These are phyloP conservation scores for Vanacampus margaritifer DNA, from an alignment of 2,113 vertebrate species.

Conservation along the genomic window DNA sequence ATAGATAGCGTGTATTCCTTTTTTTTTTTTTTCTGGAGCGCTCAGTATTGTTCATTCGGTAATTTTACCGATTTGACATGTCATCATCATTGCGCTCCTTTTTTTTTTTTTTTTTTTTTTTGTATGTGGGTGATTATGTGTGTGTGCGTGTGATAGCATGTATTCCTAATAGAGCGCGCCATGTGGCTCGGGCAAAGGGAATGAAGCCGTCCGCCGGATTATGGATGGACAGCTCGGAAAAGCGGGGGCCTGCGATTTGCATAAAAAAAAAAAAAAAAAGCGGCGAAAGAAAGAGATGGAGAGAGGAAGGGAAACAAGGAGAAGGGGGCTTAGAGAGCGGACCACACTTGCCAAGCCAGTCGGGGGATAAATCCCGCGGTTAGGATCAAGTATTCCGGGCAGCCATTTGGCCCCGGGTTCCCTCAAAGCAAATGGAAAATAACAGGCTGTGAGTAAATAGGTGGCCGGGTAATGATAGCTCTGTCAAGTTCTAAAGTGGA, in stretches of 20 bases:
- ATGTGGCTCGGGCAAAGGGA: constrained; percentile 38
- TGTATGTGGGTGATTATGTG: too few relatives aligned
- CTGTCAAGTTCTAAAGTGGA: constrained; percentile 50
- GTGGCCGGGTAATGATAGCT: constrained; percentile 63
- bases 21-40: too few relatives aligned
- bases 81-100: too few relatives aligned
- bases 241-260: constrained; percentile 59
- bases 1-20: too few relatives aligned
- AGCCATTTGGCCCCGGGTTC: constrained; percentile 52
- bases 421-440: constrained; percentile 65
- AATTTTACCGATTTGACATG: too few relatives aligned
- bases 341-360: constrained; percentile 52
- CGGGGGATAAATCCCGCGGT: constrained; percentile 54
- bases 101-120: too few relatives aligned
- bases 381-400: constrained; percentile 56
- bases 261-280: constrained; percentile 27
- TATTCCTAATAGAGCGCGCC: constrained; percentile 45
- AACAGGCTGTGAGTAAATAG: constrained; percentile 63
- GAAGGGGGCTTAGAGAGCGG: constrained; percentile 9
- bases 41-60: too few relatives aligned
- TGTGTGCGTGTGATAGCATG: too few relatives aligned
- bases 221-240: constrained; percentile 66
- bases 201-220: constrained; percentile 72
- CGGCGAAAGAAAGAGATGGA: constrained; percentile 32
- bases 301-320: constrained; percentile 13